A percentile compares a stretch with the other conserved stretches of the same genome.
Conservation (phyloP, 2,113 vertebrate species). For the Sialia sialis region DNA sequence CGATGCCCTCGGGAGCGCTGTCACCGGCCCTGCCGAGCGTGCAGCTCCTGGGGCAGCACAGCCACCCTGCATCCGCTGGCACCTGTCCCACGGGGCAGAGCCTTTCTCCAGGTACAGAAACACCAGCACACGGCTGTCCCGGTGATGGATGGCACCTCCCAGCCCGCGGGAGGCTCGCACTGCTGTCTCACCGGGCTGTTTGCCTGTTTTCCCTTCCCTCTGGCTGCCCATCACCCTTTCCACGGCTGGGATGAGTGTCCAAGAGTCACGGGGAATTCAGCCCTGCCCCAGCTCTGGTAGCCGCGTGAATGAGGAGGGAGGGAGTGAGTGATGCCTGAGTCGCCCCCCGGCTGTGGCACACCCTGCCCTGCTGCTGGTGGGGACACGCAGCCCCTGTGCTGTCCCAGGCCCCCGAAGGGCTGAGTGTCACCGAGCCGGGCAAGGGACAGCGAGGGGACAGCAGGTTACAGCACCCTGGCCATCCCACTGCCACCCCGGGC, state of each 20-base stretch:
- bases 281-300: background rate
- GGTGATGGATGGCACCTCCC: background rate
- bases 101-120: fast-evolving
- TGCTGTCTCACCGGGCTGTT: fast-evolving
- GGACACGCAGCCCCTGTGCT: no score
- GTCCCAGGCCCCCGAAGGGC: no score
- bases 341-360: fast-evolving
- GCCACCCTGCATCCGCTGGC: fast-evolving
- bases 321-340: background rate
- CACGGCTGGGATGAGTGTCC: background rate
- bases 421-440: background rate
- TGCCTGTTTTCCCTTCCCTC: background rate
- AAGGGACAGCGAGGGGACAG: background rate
- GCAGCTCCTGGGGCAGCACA: background rate
- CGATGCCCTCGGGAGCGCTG: background rate
- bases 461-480: background rate
- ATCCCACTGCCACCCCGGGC: fast-evolving
- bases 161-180: fast-evolving
- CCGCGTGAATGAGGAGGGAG: background rate
- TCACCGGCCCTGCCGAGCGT: fast-evolving
- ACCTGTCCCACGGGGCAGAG: fast-evolving
- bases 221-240: background rate
- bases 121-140: fast-evolving
- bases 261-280: background rate
- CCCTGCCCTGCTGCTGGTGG: no score